phyloP scores from a whole-genome alignment of 1,140 invertebrate genomes.

The Adoxophyes honmai region DNA sequence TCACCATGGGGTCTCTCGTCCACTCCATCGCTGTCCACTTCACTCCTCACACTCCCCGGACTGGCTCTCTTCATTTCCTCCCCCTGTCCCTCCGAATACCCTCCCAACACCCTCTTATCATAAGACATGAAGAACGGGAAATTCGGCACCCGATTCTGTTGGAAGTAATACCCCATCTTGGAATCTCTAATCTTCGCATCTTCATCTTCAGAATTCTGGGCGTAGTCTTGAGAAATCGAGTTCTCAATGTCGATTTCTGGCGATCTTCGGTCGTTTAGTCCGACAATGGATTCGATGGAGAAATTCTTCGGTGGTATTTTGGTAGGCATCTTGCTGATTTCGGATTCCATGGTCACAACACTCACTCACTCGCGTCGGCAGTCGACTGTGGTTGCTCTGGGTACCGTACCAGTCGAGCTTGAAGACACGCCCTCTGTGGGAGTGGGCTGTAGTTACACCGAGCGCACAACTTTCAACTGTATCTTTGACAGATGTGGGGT shows the following conservation, averaged over 20 bases:
- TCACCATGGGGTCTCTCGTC: constrained; percentile 62
- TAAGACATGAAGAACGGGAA: constrained; percentile 70
- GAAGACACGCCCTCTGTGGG: constrained; percentile 7
- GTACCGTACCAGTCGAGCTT: no score
- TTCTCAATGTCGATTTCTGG: constrained; percentile 70
- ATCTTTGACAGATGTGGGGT: neutral
- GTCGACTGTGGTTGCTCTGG: neutral
- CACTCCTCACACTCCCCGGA: constrained; percentile 60
- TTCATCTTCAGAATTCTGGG: constrained; percentile 52
- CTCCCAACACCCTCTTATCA: constrained; percentile 47
- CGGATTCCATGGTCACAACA: constrained; percentile 53
- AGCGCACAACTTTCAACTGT: neutral
- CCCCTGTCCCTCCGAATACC: constrained; percentile 34
- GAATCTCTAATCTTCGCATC: constrained; percentile 53
- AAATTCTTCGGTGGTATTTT: constrained; percentile 66
- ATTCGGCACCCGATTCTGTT: constrained; percentile 63
- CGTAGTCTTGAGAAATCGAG: constrained; percentile 57
- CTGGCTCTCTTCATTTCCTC: constrained; percentile 63
- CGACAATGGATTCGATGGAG: constrained; percentile 68
- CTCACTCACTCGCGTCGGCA: constrained; percentile 13
- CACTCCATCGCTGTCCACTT: constrained; percentile 65
- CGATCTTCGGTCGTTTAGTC: constrained; percentile 56
- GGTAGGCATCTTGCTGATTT: constrained; percentile 62
- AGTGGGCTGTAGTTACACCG: neutral
- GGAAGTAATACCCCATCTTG: constrained; percentile 62